Base-by-base conservation (phyloP, 2,113 vertebrate genomes). In the Sander vitreus region DNA sequence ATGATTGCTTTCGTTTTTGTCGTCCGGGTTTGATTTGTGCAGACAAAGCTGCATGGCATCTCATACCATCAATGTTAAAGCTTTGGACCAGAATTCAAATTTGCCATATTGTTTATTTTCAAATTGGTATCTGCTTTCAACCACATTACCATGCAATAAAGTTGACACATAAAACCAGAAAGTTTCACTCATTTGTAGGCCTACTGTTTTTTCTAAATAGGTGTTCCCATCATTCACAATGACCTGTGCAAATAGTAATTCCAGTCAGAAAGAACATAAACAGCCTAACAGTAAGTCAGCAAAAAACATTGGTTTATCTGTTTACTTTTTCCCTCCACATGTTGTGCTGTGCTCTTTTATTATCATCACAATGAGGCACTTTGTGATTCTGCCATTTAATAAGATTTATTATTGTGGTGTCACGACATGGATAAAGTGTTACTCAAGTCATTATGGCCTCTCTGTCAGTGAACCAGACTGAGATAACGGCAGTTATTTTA, bases 361-460 rank as follows among this genome's bases (percentile, higher is more conserved):
- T 66, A 58, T 55, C 33, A 54, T n/a, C 39, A 48, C 8, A 54
- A 60, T 39, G 19, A 50, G 48, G 48, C 36, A 63, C 36, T 78
- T 76, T 82, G 18, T 84, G 55, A 83, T 70, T 76, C 9, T 57
- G n/a, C 36, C 51, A 11, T 60, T 47, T 80, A 80, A 83, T 65
- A 64, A 72, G 51, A 23, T 75, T 74, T 67, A 43, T 70, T 78
- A 73, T 50, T 79, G 33, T 64, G 72, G 65, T 36, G 19, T 75
- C 51, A 70, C 58, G 45, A 73, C 23, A 70, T 36, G 21, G 27
- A 33, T 33, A 23, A 36, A 39, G 10, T 12, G 19, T 21, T 19
- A n/a, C 19, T 27, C 18, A 51, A 66, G 23, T 54, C 23, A 48
- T 7, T 36, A 25, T 13, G 47, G 13, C 23, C 48, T 66, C 33